Evolutionary conservation across 1,140 invertebrate genomes (phyloP), one percentile per base, ranked within the genome.

Genomic region (Saccostrea echinata): DNA sequence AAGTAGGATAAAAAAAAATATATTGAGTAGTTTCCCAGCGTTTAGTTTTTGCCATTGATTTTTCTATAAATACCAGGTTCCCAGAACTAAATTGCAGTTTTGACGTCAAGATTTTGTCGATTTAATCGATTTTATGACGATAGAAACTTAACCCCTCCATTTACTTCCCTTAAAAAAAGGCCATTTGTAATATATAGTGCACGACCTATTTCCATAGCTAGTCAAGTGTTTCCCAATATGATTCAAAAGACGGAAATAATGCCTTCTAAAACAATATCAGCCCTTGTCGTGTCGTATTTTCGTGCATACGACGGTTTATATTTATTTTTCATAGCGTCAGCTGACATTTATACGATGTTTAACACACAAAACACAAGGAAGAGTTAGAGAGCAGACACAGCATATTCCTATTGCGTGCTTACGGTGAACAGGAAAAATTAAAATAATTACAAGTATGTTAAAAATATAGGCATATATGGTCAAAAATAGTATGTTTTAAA

Each of bases 51-150:
- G 27, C 68, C 68, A 76, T 76, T 76, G 68, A 76, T 76, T 76
- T 68, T 76, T n/a, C 27, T 30, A 76, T 30, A 76, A 30, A 76
- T 30, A 24, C 68, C 27, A 76, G 68, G 68, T 76, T 76, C 68
- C 68, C 68, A 76, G 68, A 30, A 76, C 68, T 16, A 76, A 76
- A 76, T 76, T 76, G 27, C 27, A 30, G 68, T 33, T 76, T 16
- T 76, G 68, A 76, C 68, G 68, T 76, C 68, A 76, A 76, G 68
- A 76, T 33, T 30, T 2, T 16, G 30, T 30, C 68, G 68, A 76
- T 76, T 76, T 13, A 30, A 71, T 76, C 27, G 68, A 76, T 76
- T 76, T 76, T 76, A 76, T 76, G 68, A 76, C 68, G 68, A 76
- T 30, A 76, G 68, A 76, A 76, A 76, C 68, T 30, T 76, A 33